A percentile compares a stretch with the other conserved stretches of the same genome.
Conservation (phyloP, 2,888 invertebrate genomes). For the Pogonocherus hispidulus region DNA sequence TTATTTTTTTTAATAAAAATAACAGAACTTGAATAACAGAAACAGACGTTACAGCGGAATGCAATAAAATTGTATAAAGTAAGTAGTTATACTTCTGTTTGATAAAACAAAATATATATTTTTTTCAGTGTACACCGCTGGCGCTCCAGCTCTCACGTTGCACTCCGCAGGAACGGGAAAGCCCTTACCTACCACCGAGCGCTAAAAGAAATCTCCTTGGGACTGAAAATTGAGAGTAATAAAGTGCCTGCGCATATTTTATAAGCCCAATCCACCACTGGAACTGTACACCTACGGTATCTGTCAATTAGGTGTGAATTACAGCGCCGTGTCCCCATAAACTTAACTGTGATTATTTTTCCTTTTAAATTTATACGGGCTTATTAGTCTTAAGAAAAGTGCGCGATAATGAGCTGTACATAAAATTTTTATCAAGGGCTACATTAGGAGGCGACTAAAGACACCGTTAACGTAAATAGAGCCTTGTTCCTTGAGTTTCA, state of each 20-base stretch:
- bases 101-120: not conserved
- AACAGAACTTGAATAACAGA: no score
- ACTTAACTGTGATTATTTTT: slow-evolving; percentile 55
- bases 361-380: slow-evolving; percentile 52
- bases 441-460: no score
- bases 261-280: slow-evolving; percentile 57
- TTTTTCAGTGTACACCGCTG: not conserved
- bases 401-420: slow-evolving; percentile 40
- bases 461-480: no score
- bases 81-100: no score
- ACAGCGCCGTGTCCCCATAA: slow-evolving; percentile 59
- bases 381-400: slow-evolving; percentile 46
- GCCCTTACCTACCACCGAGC: slow-evolving; percentile 58
- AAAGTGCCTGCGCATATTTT: slow-evolving; percentile 67
- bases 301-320: slow-evolving; percentile 69
- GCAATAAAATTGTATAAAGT: no score
- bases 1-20: no score
- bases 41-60: no score
- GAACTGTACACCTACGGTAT: slow-evolving; percentile 66
- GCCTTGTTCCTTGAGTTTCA: no score
- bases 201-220: slow-evolving; percentile 65
- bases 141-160: slow-evolving; percentile 43
- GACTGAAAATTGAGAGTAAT: slow-evolving; percentile 68
- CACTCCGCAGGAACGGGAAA: slow-evolving; percentile 47
- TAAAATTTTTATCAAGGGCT: slow-evolving; percentile 33